phyloP scores from a whole-genome alignment of 1,140 invertebrate species.

The Brachystomella parvula region DNA sequence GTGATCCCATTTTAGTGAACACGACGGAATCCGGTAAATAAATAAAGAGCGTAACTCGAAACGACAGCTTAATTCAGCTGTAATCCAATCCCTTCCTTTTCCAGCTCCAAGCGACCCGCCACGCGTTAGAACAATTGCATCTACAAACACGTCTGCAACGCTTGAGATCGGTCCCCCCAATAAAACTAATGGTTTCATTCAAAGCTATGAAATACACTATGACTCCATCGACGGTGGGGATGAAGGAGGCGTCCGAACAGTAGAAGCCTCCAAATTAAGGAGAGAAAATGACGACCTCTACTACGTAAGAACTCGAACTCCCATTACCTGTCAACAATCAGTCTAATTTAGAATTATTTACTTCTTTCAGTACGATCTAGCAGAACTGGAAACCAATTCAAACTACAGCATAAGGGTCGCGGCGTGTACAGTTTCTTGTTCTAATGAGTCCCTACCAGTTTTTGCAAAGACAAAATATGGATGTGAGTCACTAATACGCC shows the following conservation, averaged over 20 bases:
- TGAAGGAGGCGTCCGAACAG: background rate
- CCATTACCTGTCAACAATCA: too few species aligned
- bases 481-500: conserved; percentile 39
- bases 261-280: background rate
- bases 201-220: conserved; percentile 48
- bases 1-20: conserved; percentile 56
- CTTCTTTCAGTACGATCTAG: background rate
- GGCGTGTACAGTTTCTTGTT: conserved; percentile 62
- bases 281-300: background rate
- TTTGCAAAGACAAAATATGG: conserved; percentile 53
- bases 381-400: conserved; percentile 45
- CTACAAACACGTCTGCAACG: conserved; percentile 57
- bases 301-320: conserved; percentile 20
- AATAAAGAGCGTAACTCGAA: background rate
- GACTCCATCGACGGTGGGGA: background rate
- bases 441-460: conserved; percentile 45
- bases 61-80: background rate
- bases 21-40: conserved; percentile 62
- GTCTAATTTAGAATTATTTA: background rate
- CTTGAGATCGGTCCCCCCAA: conserved; percentile 57
- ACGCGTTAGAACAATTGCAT: conserved; percentile 43
- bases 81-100: conserved; percentile 25
- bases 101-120: conserved; percentile 50
- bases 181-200: conserved; percentile 63
- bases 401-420: conserved; percentile 58